phyloP scores from a whole-genome alignment of 2,888 invertebrate species.

The Coelopa pilipes region DNA sequence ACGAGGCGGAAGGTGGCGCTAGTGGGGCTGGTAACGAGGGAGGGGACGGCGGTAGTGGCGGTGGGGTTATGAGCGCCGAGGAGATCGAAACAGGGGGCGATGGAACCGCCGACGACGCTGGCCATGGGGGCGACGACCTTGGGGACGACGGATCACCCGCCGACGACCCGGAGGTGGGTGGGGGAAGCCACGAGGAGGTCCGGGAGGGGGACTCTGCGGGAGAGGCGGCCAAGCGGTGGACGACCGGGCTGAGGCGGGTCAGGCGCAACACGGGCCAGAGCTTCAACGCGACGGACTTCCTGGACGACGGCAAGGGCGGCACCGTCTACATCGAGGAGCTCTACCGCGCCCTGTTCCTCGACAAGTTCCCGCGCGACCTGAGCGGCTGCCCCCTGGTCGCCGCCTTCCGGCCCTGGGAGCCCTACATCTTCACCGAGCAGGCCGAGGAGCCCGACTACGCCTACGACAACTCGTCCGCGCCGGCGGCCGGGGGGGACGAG shows the following conservation, averaged over 20 bases:
- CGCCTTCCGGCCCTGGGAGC: conserved; percentile 61
- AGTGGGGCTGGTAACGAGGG: not conserved
- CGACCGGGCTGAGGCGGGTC: not conserved
- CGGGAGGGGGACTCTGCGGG: not conserved
- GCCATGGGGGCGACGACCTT: not conserved
- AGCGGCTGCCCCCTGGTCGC: conserved; percentile 61
- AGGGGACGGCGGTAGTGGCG: not conserved
- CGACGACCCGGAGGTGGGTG: not conserved
- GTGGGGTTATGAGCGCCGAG: not conserved
- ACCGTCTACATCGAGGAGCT: conserved; percentile 48
- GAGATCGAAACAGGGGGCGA: not conserved
- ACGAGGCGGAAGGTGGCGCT: not conserved
- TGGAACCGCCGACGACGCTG: not conserved
- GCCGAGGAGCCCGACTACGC: not conserved
- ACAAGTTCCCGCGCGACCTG: conserved; percentile 62
- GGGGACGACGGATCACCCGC: not conserved
- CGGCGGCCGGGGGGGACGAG: conserved; percentile 26
- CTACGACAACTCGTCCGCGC: not conserved
- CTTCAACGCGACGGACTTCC: not conserved
- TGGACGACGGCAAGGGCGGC: not conserved
- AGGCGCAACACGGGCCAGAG: not conserved
- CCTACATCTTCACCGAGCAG: conserved; percentile 55
- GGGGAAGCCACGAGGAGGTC: not conserved
- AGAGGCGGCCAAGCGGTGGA: conserved; percentile 5
- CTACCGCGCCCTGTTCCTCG: conserved; percentile 51